These are phyloP conservation scores for Amiota minor DNA, from an alignment of 2,888 invertebrate species.

Conservation along the genomic window DNA sequence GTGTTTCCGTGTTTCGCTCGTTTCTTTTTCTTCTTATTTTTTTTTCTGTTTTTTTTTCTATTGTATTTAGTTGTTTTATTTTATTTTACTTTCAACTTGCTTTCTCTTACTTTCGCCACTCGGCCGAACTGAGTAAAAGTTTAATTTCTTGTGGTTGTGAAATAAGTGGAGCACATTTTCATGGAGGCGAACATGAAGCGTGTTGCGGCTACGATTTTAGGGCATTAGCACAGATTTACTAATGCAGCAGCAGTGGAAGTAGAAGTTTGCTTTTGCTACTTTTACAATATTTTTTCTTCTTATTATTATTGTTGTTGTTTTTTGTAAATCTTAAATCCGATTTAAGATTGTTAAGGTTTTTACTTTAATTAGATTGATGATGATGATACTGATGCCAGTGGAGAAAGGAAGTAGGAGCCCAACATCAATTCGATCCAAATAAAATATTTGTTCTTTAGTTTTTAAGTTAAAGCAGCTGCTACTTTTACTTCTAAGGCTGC, in stretches of 20 bases:
- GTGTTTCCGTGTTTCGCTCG: constrained; percentile 9
- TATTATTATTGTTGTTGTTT: background rate
- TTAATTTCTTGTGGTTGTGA: constrained; percentile 27
- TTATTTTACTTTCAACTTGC: no score
- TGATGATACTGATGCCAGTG: constrained; percentile 1
- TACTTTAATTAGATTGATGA: constrained; percentile 13
- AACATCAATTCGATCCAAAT: no score
- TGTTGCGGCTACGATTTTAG: background rate
- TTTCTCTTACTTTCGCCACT: no score
- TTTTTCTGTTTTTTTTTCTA: no score
- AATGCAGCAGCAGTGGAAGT: background rate
- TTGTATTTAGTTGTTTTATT: no score
- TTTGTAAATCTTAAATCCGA: constrained; percentile 1
- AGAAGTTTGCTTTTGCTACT: background rate
- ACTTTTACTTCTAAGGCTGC: background rate
- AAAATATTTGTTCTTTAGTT: no score
- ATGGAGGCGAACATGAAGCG: constrained; percentile 2
- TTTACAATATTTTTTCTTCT: background rate
- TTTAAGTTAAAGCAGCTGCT: no score
- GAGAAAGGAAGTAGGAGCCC: background rate
- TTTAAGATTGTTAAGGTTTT: constrained; percentile 7
- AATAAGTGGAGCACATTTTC: constrained; percentile 18
- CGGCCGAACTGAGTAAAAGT: constrained; percentile 2
- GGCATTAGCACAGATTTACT: background rate
- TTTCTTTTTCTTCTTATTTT: no score